Conservation (phyloP, 2,797 vertebrate genomes). For the Rousettus madagascariensis region DNA sequence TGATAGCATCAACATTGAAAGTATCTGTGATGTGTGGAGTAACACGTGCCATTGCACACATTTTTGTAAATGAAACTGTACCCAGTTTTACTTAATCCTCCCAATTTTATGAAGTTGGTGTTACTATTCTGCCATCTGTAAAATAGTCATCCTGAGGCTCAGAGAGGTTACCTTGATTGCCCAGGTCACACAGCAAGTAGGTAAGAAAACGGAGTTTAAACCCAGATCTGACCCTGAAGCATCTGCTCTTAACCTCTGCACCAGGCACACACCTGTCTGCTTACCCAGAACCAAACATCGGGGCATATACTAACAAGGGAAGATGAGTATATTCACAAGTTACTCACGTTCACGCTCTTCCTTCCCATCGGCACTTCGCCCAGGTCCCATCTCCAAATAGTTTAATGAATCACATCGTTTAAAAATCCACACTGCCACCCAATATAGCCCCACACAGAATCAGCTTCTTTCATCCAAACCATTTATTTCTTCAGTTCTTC, state of each 20-base stretch:
- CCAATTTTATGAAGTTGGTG: background rate
- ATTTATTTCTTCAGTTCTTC: background rate
- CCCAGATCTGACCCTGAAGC: background rate
- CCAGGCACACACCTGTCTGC: background rate
- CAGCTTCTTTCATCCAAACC: background rate
- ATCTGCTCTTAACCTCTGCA: background rate
- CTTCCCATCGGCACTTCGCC: background rate
- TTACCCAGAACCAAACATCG: background rate
- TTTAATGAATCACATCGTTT: background rate
- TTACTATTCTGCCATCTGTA: background rate
- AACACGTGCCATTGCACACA: background rate
- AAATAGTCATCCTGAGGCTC: background rate
- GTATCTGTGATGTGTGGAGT: background rate
- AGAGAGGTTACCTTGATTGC: background rate
- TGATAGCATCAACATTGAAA: background rate
- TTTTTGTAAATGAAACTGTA: background rate
- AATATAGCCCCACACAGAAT: background rate
- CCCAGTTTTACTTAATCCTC: background rate
- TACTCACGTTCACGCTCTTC: background rate
- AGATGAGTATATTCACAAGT: background rate
- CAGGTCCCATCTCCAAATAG: background rate
- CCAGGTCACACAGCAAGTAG: background rate
- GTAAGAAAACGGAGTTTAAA: background rate
- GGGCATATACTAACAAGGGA: background rate
- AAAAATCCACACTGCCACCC: background rate